phyloP scores from a whole-genome alignment of 2,888 invertebrate genomes.

The Pterostichus madidus region DNA sequence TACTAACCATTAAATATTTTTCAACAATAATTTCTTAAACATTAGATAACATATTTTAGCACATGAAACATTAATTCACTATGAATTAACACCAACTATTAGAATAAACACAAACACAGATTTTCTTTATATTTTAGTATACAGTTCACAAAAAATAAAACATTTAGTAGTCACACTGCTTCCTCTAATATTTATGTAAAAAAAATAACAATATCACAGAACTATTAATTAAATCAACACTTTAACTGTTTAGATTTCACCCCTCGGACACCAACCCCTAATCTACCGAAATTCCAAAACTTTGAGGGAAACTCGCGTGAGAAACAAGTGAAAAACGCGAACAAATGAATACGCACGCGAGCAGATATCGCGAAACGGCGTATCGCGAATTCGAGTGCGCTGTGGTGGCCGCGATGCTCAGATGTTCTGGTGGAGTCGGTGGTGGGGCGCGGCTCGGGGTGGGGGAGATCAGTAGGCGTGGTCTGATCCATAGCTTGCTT shows the following conservation, averaged over 20 bases:
- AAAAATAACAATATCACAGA: constrained; percentile 38
- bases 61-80: constrained; percentile 28
- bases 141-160: too few relatives aligned
- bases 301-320: constrained; percentile 22
- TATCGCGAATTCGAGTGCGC: constrained; percentile 40
- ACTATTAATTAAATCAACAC: constrained; percentile 3
- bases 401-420: constrained; percentile 37
- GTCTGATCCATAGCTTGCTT: constrained; percentile 23
- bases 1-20: constrained; percentile 34
- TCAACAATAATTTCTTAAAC: constrained; percentile 37
- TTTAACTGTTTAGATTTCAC: background rate
- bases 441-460: constrained; percentile 33
- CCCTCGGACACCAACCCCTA: constrained; percentile 1
- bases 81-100: constrained; percentile 26
- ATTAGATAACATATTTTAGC: constrained; percentile 38
- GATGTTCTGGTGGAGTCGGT: constrained; percentile 13
- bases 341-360: constrained; percentile 12
- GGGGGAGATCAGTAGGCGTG: constrained; percentile 25
- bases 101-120: constrained; percentile 3
- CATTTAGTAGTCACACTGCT: background rate
- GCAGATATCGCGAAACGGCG: constrained; percentile 36
- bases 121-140: background rate
- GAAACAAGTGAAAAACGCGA: constrained; percentile 44
- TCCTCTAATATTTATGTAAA: background rate
- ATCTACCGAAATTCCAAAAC: background rate